Conservation (phyloP, 1,140 invertebrate genomes). For the Cydia pomonella region DNA sequence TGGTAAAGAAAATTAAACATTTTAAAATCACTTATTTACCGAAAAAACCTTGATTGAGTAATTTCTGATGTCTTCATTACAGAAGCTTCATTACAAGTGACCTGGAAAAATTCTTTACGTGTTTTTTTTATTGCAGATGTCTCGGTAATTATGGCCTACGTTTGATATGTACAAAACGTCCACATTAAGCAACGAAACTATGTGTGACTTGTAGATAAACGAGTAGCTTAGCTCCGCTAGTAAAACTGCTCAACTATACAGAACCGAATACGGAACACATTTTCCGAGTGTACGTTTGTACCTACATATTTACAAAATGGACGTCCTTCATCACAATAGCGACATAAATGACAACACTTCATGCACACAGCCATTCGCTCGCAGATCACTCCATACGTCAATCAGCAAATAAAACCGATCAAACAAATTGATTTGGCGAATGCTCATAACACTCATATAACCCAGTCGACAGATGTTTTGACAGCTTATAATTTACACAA, state of each 20-base stretch:
- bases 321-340: conserved; percentile 4
- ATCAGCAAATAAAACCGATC: conserved; percentile 16
- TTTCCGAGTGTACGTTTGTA: too few relatives aligned
- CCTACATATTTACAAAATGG: background rate
- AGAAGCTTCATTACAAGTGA: background rate
- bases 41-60: background rate
- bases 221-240: too few relatives aligned
- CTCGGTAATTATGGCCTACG: too few relatives aligned
- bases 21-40: background rate
- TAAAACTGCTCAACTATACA: too few relatives aligned
- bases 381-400: background rate
- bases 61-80: background rate
- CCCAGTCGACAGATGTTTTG: conserved; percentile 20
- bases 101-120: too few relatives aligned
- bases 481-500: conserved; percentile 21
- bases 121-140: too few relatives aligned
- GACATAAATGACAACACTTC: conserved; percentile 1
- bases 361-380: background rate
- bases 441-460: background rate
- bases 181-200: too few relatives aligned
- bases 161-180: too few relatives aligned
- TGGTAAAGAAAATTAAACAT: background rate
- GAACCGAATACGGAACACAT: too few relatives aligned
- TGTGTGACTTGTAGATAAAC: too few relatives aligned
- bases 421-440: conserved; percentile 19